phyloP scores from a whole-genome alignment of 2,113 vertebrate species.

The Ammodytes dubius region DNA sequence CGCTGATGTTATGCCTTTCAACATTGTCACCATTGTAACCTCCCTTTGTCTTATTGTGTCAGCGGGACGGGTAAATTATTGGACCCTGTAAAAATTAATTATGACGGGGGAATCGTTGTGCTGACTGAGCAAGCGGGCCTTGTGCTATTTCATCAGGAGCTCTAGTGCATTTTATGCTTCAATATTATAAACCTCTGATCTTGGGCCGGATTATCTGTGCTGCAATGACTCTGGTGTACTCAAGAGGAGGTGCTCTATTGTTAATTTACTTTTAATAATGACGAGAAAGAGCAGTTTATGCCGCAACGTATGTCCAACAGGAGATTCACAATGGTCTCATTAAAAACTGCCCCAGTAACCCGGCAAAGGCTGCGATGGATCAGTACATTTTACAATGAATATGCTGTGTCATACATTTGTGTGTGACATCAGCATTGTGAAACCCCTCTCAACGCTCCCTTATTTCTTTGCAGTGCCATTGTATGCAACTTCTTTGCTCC shows the following conservation, averaged over 20 bases:
- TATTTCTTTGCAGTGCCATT: slow-evolving; percentile 37
- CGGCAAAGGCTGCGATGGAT: background rate
- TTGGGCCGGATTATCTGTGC: slow-evolving; percentile 48
- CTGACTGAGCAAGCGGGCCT: slow-evolving; percentile 60
- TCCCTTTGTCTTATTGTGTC: slow-evolving; percentile 57
- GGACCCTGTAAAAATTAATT: slow-evolving; percentile 67
- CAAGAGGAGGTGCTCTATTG: slow-evolving; percentile 44
- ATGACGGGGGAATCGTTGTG: slow-evolving; percentile 68
- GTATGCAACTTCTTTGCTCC: slow-evolving; percentile 22
- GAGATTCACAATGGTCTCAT: slow-evolving; percentile 14
- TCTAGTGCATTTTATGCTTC: slow-evolving; percentile 46
- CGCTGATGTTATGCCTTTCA: slow-evolving; percentile 40
- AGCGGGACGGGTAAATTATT: slow-evolving; percentile 63
- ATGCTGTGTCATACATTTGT: slow-evolving; percentile 34
- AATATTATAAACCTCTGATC: slow-evolving; percentile 35
- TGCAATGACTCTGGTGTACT: slow-evolving; percentile 51
- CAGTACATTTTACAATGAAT: background rate
- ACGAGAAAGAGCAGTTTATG: slow-evolving; percentile 5
- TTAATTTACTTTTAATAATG: slow-evolving; percentile 56
- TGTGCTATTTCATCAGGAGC: slow-evolving; percentile 36
- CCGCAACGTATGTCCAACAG: background rate
- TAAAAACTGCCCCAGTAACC: slow-evolving; percentile 48
- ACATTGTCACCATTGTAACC: slow-evolving; percentile 38
- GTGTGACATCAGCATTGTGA: slow-evolving; percentile 12
- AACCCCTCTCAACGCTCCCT: slow-evolving; percentile 24